phyloP scores from a whole-genome alignment of 2,113 vertebrate genomes.

The Crotalus viridis region DNA sequence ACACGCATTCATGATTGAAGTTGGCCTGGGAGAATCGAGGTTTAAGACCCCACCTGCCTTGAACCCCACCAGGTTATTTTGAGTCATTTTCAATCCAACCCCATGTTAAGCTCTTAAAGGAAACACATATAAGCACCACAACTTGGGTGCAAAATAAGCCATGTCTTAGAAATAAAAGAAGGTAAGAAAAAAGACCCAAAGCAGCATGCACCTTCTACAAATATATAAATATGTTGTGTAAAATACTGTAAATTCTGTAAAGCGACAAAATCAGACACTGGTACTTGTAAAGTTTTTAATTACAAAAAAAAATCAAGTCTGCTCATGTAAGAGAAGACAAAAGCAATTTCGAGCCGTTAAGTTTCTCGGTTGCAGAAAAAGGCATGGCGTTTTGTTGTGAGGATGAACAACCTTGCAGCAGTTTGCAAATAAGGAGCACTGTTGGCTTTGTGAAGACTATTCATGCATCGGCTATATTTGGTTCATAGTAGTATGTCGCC shows the following conservation, averaged over 20 bases:
- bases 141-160: background rate
- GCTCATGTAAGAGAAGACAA: accelerated
- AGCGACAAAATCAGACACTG: conserved; percentile 49
- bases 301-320: conserved; percentile 9
- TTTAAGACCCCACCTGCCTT: background rate
- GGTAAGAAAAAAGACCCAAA: conserved; percentile 38
- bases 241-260: background rate
- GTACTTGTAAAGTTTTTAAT: conserved; percentile 57
- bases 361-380: conserved; percentile 44
- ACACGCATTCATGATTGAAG: background rate
- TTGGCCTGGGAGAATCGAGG: background rate
- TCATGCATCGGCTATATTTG: conserved; percentile 52
- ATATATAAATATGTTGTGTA: conserved; percentile 11
- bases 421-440: conserved; percentile 54
- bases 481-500: conserved; percentile 30
- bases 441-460: conserved; percentile 47
- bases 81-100: background rate
- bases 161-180: background rate
- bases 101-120: background rate
- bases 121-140: background rate
- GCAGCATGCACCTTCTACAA: background rate
- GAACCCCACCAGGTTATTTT: background rate
- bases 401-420: conserved; percentile 42
- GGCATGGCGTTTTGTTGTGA: conserved; percentile 50
- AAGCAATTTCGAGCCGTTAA: conserved; percentile 30